Evolutionary conservation across 2,888 invertebrate species (phyloP).

Genomic region (Rhingia campestris): DNA sequence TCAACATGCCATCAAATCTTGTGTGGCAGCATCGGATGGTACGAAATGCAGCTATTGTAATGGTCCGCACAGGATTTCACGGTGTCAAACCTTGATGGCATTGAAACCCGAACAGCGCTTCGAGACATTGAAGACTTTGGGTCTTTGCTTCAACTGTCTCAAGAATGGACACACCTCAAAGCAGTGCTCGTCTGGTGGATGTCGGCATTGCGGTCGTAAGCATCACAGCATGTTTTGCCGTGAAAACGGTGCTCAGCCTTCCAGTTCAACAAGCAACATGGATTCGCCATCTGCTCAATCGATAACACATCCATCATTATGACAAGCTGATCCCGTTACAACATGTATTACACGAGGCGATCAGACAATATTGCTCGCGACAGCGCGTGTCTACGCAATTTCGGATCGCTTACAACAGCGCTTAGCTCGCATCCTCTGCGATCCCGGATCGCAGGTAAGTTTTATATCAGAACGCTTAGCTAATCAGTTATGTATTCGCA

Average conservation of each 20-base stretch:
- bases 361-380: conserved; percentile 42
- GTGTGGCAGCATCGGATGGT: neutral
- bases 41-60: conserved; percentile 23
- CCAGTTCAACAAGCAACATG: neutral
- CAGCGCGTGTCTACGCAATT: conserved; percentile 34
- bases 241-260: neutral
- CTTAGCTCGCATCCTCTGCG: neutral
- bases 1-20: conserved; percentile 4
- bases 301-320: neutral
- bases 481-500: conserved; percentile 31
- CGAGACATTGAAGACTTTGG: conserved; percentile 18
- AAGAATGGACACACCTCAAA: conserved; percentile 27
- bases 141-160: conserved; percentile 40
- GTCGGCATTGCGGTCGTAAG: conserved; percentile 21
- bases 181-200: conserved; percentile 35
- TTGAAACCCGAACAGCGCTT: conserved; percentile 28
- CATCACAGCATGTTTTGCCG: conserved; percentile 27
- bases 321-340: neutral
- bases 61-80: conserved; percentile 28
- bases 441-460: conserved; percentile 59
- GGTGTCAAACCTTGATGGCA: conserved; percentile 2
- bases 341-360: neutral
- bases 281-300: too few relatives aligned
- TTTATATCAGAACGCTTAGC: conserved; percentile 42
- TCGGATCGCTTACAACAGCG: conserved; percentile 16